Conservation (phyloP, 2,113 vertebrate genomes). For the Hyla sarda region DNA sequence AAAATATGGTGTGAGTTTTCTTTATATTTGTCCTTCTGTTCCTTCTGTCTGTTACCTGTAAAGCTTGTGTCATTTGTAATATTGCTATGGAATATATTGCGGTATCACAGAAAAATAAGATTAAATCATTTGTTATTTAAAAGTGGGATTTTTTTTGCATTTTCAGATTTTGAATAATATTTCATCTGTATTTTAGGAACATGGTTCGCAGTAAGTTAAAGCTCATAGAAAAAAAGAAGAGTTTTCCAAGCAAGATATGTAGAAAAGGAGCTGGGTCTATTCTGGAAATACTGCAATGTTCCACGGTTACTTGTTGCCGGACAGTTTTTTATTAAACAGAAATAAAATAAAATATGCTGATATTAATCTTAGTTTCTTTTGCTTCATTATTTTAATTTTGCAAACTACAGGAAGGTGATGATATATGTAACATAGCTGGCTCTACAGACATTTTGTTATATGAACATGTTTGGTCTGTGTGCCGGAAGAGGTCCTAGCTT, state of each 20-base stretch:
- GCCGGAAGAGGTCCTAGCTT: too few species aligned
- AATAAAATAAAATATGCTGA: slow-evolving; percentile 27
- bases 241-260: not conserved
- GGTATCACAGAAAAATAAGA: too few species aligned
- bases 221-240: not conserved
- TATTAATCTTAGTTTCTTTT: not conserved
- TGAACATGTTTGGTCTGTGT: too few species aligned
- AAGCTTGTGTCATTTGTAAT: too few species aligned
- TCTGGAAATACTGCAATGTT: not conserved
- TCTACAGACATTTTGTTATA: too few species aligned
- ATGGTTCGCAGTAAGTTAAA: not conserved
- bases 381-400: not conserved
- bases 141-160: not conserved
- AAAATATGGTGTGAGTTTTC: too few species aligned
- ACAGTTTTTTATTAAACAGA: not conserved
- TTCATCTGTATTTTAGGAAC: slow-evolving; percentile 8
- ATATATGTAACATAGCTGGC: slow-evolving; percentile 5
- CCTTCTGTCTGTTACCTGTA: too few species aligned
- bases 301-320: not conserved
- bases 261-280: not conserved
- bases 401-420: not conserved
- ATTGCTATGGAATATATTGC: too few species aligned
- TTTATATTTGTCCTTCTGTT: too few species aligned
- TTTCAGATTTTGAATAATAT: not conserved
- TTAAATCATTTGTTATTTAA: too few species aligned